These are phyloP conservation scores for Creontiades dilutus DNA, from an alignment of 2,888 invertebrate species.

Conservation along the genomic window DNA sequence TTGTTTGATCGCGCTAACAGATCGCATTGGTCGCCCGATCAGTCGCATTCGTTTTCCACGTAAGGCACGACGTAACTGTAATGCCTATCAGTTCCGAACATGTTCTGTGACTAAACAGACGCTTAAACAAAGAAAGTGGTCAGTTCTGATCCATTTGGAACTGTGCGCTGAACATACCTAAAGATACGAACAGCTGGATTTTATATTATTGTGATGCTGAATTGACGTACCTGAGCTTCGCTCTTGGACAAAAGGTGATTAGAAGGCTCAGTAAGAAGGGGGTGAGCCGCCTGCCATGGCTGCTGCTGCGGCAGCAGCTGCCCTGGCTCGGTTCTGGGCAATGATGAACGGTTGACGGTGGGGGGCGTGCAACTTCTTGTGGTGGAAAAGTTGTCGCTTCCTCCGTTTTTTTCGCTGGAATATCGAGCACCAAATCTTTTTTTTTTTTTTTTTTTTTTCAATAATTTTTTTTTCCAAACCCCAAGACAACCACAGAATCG, in stretches of 20 bases:
- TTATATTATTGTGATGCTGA: no score
- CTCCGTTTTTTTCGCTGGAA: constrained; percentile 81
- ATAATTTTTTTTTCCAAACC: constrained; percentile 8
- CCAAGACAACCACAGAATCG: constrained; percentile 53
- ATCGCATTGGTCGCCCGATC: no score
- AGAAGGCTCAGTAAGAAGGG: constrained; percentile 75
- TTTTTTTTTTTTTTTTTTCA: constrained; percentile 57
- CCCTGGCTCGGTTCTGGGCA: constrained; percentile 71
- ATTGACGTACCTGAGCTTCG: constrained; percentile 79
- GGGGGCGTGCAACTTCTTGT: constrained; percentile 90
- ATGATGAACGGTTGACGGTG: constrained; percentile 76
- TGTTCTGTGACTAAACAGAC: no score
- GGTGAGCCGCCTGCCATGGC: constrained; percentile 51
- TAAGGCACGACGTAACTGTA: no score
- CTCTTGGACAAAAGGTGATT: constrained; percentile 83
- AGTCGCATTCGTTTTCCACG: no score
- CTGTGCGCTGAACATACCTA: no score
- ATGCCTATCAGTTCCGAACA: no score
- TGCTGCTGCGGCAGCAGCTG: constrained; percentile 72
- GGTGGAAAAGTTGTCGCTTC: constrained; percentile 87
- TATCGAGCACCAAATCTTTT: constrained; percentile 70
- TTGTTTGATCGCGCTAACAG: no score
- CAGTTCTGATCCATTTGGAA: no score
- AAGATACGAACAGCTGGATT: no score
- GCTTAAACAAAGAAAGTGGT: no score